Base-by-base conservation (phyloP, 1,140 invertebrate species). In the Tetraneura akinire region DNA sequence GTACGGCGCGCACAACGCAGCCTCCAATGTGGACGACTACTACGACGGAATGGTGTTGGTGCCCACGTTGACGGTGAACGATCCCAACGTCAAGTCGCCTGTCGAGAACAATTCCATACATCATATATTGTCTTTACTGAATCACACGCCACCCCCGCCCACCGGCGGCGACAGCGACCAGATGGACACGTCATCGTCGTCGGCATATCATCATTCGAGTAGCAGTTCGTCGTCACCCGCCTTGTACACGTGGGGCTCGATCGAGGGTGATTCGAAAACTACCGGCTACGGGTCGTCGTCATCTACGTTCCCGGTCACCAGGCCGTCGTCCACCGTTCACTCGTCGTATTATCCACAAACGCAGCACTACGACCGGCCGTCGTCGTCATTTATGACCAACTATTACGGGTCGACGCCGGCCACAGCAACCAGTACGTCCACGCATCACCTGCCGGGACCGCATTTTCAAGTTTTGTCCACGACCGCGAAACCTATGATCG, bases 51-150 rank as follows among this genome's bases (percentile, higher is more conserved):
- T 89, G 37, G 84, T 90, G 0, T 83, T 87, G 51, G 86, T 90
- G 1, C 88, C 88, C 9, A 89, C 88, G 0, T 86, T 89, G 4
- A 86, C 84, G 10, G 87, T 88, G 32, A 84, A 85, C n/a, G 83
- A 84, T 0, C 84, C 86, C 29, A 84, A 85, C 29, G 86, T 85
- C 14, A 84, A 85, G 62, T 85, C 86, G 47, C 85, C 86, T 37
- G 80, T 80, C 0, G 82, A 84, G 85, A 86, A 66, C 83, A 87
- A 80, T 85, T 89, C 82, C 82, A 88, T 86, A 84, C 88, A 86
- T 14, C 86, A 87, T 73, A 86, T 87, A 42, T 73, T 86, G 49
- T 83, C 85, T 16, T 82, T 87, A 71, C 78, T 87, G 13, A 86
- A 86, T 71, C 83, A 86, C 53, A 84, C 82, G n/a, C 74, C 74